These are phyloP conservation scores for Knipowitschia caucasica DNA, from an alignment of 2,797 vertebrate species.

Conservation along the genomic window DNA sequence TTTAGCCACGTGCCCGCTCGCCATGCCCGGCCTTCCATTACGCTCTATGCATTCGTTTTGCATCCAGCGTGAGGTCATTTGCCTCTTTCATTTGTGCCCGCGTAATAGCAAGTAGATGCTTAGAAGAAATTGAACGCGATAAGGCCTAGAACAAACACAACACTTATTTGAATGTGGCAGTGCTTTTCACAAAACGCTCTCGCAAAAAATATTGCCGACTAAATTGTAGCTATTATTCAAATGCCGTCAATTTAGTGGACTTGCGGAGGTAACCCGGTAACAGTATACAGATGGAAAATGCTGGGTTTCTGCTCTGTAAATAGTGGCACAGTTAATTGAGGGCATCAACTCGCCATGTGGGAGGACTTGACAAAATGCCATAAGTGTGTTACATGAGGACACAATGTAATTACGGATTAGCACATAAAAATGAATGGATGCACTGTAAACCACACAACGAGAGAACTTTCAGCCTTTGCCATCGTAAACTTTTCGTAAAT, in stretches of 20 bases:
- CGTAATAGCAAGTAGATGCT: constrained; percentile 26
- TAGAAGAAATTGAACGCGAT: constrained; percentile 46
- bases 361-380: constrained; percentile 72
- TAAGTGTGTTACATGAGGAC: constrained; percentile 63
- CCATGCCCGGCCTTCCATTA: not conserved
- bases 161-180: constrained; percentile 53
- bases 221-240: constrained; percentile 74
- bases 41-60: constrained; percentile 17
- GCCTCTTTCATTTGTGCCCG: constrained; percentile 16
- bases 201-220: constrained; percentile 60
- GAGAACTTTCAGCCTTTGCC: not conserved
- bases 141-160: constrained; percentile 44
- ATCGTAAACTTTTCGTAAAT: not conserved
- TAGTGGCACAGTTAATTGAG: constrained; percentile 72
- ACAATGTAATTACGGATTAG: constrained; percentile 56
- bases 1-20: constrained; percentile 28
- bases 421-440: constrained; percentile 28
- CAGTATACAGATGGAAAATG: constrained; percentile 61
- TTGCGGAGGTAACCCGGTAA: constrained; percentile 66
- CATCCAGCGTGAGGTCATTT: constrained; percentile 12
- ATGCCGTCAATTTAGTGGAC: constrained; percentile 75
- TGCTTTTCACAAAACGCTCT: constrained; percentile 60
- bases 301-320: constrained; percentile 69
- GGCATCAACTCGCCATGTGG: constrained; percentile 69
- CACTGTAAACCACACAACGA: not conserved